Evolutionary conservation across 2,888 invertebrate species (phyloP), one percentile per base, ranked within the genome.

Genomic region (Ophioninae sp.): DNA sequence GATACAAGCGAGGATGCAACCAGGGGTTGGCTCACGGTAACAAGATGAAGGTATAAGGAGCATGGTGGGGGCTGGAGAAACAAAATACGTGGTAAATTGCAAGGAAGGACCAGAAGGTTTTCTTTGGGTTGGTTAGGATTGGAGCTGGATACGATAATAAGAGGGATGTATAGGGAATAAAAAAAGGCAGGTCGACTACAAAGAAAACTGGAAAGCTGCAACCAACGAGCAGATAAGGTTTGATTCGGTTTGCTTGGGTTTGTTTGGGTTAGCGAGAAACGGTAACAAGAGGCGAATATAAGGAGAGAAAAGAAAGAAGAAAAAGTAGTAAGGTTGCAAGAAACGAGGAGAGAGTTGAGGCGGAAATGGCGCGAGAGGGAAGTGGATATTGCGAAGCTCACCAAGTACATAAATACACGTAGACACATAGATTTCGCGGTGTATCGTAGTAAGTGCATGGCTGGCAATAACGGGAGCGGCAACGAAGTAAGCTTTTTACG

Each of bases 401-500:
- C 20, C 61, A 78, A 56, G 76, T 61, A 78, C 80, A 83, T 83
- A 78, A 73, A 81, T 79, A 79, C 23, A 74, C 74, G 59, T 59
- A 77, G 56, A 68, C 17, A 77, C 67, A 84, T 81, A 76, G 78
- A 81, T 75, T 67, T 72, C 65, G 72, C 72, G 74, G 81, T 84
- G 81, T 81, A 84, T 79, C 79, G 79, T 64, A 67, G 81, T 79
- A 76, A 84, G 84, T 84, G 84, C 84, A 79, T 75, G 81, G 81
- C 76, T 81, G 67, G 79, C 84, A 81, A 84, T 84, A 84, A 84
- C 84, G 79, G 23, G 79, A 56, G 57, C 75, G 65, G 78, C 84
- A 79, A 76, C 84, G 75, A 84, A 84, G 81, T 84, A 81, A 81
- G 81, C 79, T 81, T 84, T 84, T 84, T 84, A 84, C 75, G 84